A percentile compares a stretch with the other conserved stretches of the same genome.
Conservation (phyloP, 2,797 vertebrate species). For the Cottoperca gobio region DNA sequence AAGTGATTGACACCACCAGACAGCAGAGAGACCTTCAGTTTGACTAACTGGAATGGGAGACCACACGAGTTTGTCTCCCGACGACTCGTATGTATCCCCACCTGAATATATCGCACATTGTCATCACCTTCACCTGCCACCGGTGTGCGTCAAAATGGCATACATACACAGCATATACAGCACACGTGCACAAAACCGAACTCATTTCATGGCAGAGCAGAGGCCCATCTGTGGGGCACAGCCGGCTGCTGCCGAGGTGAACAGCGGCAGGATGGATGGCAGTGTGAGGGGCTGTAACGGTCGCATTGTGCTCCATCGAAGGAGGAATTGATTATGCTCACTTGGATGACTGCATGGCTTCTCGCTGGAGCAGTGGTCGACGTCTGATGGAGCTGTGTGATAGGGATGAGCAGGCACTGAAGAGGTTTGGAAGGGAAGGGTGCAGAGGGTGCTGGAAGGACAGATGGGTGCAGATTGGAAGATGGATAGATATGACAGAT, state of each 20-base stretch:
- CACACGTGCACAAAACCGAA: constrained; percentile 32
- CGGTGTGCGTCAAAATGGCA: constrained; percentile 26
- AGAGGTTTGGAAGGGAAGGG: constrained; percentile 37
- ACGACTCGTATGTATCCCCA: constrained; percentile 26
- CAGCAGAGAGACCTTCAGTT: constrained; percentile 53
- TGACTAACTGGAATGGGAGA: constrained; percentile 44
- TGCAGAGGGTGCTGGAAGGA: constrained; percentile 24
- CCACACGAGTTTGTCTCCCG: constrained; percentile 31
- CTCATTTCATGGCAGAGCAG: constrained; percentile 80
- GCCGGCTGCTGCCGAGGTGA: constrained; percentile 57
- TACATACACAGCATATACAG: constrained; percentile 17
- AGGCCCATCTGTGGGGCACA: constrained; percentile 72
- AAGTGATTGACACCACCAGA: constrained; percentile 37
- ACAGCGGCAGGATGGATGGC: constrained; percentile 60
- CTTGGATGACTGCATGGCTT: constrained; percentile 57
- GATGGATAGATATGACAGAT: constrained; percentile 40
- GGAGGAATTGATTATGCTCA: constrained; percentile 77
- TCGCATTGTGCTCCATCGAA: constrained; percentile 70
- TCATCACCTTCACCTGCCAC: constrained; percentile 49
- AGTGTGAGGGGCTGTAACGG: constrained; percentile 58
- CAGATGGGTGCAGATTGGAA: constrained; percentile 58
- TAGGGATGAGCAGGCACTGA: constrained; percentile 64
- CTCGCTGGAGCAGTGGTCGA: constrained; percentile 53
- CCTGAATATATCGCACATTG: constrained; percentile 49
- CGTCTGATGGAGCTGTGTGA: constrained; percentile 65